Conservation (phyloP, 2,888 invertebrate species). For the Nysson spinosus region DNA sequence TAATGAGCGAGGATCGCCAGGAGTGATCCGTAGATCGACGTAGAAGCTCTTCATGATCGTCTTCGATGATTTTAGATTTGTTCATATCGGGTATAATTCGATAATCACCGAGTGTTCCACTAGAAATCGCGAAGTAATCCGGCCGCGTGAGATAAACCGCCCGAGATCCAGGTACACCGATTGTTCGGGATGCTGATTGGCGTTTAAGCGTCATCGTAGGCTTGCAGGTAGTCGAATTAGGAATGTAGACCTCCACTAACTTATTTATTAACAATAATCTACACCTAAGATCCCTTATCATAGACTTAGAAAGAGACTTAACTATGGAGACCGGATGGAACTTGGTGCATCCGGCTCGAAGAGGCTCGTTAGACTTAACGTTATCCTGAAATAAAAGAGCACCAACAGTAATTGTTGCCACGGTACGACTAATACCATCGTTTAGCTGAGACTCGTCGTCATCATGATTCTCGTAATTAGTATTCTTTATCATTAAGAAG, state of each 20-base stretch:
- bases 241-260: no score
- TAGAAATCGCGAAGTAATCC: constrained; percentile 61
- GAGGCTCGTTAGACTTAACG: constrained; percentile 74
- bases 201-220: constrained; percentile 77
- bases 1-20: no score
- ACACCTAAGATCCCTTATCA: constrained; percentile 72
- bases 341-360: constrained; percentile 57
- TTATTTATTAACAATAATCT: no score
- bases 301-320: constrained; percentile 76
- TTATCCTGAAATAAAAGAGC: constrained; percentile 79
- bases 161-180: constrained; percentile 75
- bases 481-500: no score
- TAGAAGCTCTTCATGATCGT: no score
- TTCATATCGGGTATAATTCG: no score
- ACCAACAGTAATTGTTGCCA: constrained; percentile 78
- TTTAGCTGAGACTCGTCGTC: constrained; percentile 63
- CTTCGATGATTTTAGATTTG: no score
- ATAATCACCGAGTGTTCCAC: no score
- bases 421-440: constrained; percentile 77
- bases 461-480: no score
- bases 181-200: constrained; percentile 76
- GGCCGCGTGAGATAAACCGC: constrained; percentile 61
- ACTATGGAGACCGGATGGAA: constrained; percentile 54
- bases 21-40: no score
- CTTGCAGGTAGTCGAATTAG: constrained; percentile 77